These are phyloP conservation scores for Chrysolina americana DNA, from an alignment of 2,888 invertebrate genomes.

Conservation along the genomic window DNA sequence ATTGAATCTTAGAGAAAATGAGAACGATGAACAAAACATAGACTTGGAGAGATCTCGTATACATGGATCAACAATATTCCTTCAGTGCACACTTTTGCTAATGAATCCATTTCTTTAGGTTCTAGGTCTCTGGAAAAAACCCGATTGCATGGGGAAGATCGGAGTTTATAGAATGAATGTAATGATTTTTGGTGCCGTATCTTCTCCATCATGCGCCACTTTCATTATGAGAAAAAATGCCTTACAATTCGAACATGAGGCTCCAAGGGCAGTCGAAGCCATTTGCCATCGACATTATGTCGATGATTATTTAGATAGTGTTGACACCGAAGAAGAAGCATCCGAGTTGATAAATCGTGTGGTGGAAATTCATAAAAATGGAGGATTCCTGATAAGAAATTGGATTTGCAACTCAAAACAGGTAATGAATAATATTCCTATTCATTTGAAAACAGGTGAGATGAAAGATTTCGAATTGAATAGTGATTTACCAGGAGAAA, in stretches of 20 bases:
- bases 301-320: not conserved
- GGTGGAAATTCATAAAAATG: too few relatives aligned
- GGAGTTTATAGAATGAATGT: conserved; percentile 14
- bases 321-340: not conserved
- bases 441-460: not conserved
- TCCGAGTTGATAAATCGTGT: conserved; percentile 1
- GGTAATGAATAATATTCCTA: not conserved
- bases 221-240: conserved; percentile 8
- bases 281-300: conserved; percentile 2
- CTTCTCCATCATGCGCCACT: conserved; percentile 1
- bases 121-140: too few relatives aligned
- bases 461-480: not conserved
- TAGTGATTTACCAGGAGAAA: not conserved
- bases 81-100: too few relatives aligned
- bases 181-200: conserved; percentile 15
- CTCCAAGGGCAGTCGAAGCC: too few relatives aligned
- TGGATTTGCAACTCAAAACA: too few relatives aligned
- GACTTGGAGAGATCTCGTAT: too few relatives aligned
- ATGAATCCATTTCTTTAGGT: too few relatives aligned
- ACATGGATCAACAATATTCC: too few relatives aligned
- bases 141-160: not conserved
- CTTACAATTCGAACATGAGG: too few relatives aligned
- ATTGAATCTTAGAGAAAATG: too few relatives aligned
- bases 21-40: too few relatives aligned
- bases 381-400: too few relatives aligned